These are phyloP conservation scores for Catagonus wagneri DNA, from an alignment of 2,113 vertebrate species.

Conservation along the genomic window DNA sequence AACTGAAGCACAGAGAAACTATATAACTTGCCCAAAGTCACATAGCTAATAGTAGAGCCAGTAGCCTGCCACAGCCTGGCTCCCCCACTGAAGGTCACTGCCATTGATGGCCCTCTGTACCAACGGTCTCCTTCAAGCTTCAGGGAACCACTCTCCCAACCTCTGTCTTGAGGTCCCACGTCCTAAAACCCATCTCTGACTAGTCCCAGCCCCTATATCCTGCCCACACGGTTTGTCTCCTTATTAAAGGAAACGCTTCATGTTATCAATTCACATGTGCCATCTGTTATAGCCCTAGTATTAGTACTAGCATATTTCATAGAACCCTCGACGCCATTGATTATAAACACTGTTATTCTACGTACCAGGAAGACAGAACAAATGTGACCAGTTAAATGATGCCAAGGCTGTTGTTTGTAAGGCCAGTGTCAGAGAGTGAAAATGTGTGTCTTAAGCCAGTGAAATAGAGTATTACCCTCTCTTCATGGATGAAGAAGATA, in stretches of 20 bases:
- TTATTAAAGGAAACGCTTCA: not conserved
- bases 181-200: not conserved
- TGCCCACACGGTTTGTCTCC: not conserved
- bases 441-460: not conserved
- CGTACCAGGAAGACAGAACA: not conserved
- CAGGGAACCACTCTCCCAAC: accelerated
- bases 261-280: not conserved
- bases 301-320: not conserved
- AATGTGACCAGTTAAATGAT: accelerated
- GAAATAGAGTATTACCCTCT: not conserved
- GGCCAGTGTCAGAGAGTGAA: not conserved
- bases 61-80: not conserved
- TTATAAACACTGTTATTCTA: not conserved
- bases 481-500: not conserved
- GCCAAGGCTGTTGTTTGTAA: not conserved
- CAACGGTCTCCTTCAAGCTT: not conserved
- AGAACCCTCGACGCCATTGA: no score
- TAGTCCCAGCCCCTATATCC: not conserved
- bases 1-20: not conserved
- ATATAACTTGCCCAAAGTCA: not conserved
- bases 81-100: not conserved
- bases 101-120: not conserved
- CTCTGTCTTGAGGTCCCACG: not conserved
- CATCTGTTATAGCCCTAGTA: no score
- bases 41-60: no score